Evolutionary conservation across 2,113 vertebrate species (phyloP), one percentile per base, ranked within the genome.

Genomic region (Prinia subflava): DNA sequence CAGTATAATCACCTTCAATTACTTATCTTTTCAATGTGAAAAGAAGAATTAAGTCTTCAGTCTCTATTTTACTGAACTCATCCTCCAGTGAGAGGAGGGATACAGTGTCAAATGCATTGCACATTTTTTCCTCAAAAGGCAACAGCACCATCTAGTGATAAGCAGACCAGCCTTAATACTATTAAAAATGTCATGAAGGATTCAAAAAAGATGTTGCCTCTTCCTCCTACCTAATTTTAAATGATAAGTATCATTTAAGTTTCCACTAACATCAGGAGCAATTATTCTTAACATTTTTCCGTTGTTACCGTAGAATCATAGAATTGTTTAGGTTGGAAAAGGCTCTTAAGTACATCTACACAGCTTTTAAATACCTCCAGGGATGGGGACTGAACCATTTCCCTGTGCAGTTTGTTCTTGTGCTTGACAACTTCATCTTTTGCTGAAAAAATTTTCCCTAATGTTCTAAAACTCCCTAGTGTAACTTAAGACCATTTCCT

Each of bases 71-170:
- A 78, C 28, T 39, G 59, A 91, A 64, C 37, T 81, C 30, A 62
- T 59, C 7, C 22, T 63, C 13, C 7, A 35, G 19, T 7, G 23
- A 81, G 44, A 55, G 49, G 7, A 65, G 5, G 13, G 13, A 27
- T 69, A 83, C 14, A 50, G 25, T 19, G 1, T 9, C 15, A 62
- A 83, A 85, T 6, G 21, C 18, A 46, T 0, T 11, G 13, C 5
- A 41, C 33, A 15, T 28, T 50, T 82, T 47, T 57, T 33, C 65
- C 59, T 76, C 75, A 78, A 79, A 79, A 82, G 74, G 64, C 77
- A 96, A 96, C 64, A 92, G 95, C 92, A 93, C 97, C 97, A 96
- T 68, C 97, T 97, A 97, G 94, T 81, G 97, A 93, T 33, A 84
- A 25, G 35, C 15, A 93, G 82, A 68, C 18, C 30, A 69, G 17